Conservation (phyloP, 2,113 vertebrate genomes). For the Lonchura striata region DNA sequence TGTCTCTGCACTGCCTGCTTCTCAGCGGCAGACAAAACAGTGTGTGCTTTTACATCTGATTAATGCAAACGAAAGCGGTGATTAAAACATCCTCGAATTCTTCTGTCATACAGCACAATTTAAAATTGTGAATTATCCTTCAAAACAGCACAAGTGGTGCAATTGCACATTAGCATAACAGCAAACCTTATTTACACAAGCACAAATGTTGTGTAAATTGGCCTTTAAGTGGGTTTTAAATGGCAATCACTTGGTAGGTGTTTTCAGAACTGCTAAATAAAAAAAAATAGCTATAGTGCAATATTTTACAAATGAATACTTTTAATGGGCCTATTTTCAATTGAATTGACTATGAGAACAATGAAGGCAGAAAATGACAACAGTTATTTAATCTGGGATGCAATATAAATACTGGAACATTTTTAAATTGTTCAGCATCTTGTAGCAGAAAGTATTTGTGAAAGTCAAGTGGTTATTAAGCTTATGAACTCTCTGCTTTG, state of each 20-base stretch:
- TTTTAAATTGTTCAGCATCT: conserved; percentile 66
- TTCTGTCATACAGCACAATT: conserved; percentile 47
- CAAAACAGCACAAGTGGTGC: conserved; percentile 57
- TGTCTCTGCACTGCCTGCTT: conserved; percentile 23
- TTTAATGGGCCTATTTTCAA: conserved; percentile 45
- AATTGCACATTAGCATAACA: conserved; percentile 49
- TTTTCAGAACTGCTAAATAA: conserved; percentile 51
- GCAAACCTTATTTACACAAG: conserved; percentile 47
- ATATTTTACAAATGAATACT: conserved; percentile 41
- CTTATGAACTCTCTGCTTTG: background rate
- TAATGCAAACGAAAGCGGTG: conserved; percentile 43
- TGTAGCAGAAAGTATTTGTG: conserved; percentile 65
- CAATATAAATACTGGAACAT: conserved; percentile 62
- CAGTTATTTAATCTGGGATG: conserved; percentile 60
- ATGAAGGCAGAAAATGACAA: conserved; percentile 49
- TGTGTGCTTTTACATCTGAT: conserved; percentile 57
- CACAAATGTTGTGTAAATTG: conserved; percentile 37
- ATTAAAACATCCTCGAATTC: conserved; percentile 55
- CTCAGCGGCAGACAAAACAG: background rate
- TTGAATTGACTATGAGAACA: conserved; percentile 47
- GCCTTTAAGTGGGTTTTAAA: conserved; percentile 55
- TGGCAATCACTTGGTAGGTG: conserved; percentile 33
- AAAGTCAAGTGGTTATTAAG: conserved; percentile 62
- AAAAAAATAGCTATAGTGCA: conserved; percentile 5
- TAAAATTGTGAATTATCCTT: conserved; percentile 62